Conservation (phyloP, 2,113 vertebrate genomes). For the Gallinago media region DNA sequence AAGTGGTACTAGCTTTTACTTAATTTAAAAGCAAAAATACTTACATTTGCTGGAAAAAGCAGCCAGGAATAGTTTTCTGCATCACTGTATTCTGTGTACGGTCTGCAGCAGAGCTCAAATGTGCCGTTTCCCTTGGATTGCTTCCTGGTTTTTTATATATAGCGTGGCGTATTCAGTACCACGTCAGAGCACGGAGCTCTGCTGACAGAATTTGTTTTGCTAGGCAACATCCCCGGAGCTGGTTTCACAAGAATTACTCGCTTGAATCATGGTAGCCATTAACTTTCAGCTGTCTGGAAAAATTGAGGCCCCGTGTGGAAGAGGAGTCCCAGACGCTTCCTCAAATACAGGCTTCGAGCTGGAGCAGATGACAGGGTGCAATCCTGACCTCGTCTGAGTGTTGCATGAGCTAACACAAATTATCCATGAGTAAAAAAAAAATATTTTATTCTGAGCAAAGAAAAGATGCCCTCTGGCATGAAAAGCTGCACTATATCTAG, state of each 20-base stretch:
- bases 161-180: background rate
- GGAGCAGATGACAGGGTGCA: background rate
- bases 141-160: slow-evolving; percentile 42
- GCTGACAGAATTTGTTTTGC: slow-evolving; percentile 31
- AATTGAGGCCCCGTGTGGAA: background rate
- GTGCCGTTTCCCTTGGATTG: background rate
- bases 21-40: slow-evolving; percentile 9
- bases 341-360: background rate
- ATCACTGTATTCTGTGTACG: background rate
- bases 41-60: slow-evolving; percentile 50
- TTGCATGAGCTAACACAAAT: background rate
- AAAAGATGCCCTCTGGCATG: background rate
- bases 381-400: background rate
- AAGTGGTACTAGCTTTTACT: background rate
- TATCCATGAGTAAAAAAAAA: background rate
- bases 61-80: slow-evolving; percentile 11
- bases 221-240: slow-evolving; percentile 29
- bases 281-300: slow-evolving; percentile 51
- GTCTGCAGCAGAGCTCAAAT: background rate
- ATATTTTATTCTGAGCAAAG: background rate
- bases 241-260: slow-evolving; percentile 39
- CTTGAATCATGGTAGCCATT: background rate
- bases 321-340: slow-evolving; percentile 44
- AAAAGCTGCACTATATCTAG: rapidly evolving
- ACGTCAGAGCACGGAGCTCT: background rate